These are phyloP conservation scores for Miopithecus talapoin DNA, from an alignment of 2,797 vertebrate genomes.

Conservation along the genomic window DNA sequence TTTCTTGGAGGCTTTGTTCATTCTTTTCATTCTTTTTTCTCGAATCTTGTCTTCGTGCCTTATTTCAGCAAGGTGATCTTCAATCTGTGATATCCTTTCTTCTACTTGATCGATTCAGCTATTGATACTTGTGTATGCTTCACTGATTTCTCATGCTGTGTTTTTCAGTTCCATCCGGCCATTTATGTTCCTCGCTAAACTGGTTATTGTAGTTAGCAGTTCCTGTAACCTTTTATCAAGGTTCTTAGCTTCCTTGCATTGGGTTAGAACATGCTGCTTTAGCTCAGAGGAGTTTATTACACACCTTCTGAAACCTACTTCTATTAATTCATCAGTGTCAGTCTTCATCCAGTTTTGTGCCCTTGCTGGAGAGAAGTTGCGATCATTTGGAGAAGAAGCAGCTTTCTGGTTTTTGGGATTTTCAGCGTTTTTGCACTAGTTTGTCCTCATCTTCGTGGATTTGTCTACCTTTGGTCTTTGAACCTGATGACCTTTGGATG, in stretches of 20 bases:
- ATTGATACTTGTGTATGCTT: not conserved
- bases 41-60: not conserved
- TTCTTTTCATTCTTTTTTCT: not conserved
- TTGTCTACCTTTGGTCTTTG: not conserved
- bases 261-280: not conserved
- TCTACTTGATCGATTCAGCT: not conserved
- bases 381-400: not conserved
- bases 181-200: not conserved
- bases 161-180: not conserved
- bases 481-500: not conserved
- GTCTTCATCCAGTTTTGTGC: not conserved
- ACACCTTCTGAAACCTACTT: not conserved
- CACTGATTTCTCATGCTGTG: not conserved
- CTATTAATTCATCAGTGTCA: not conserved
- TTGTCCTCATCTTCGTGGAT: not conserved
- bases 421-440: not conserved
- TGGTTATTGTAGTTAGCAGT: not conserved
- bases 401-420: not conserved
- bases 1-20: not conserved
- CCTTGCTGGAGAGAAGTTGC: not conserved
- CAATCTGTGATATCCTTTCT: not conserved
- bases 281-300: not conserved
- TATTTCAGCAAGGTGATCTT: not conserved
- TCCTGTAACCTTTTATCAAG: not conserved
- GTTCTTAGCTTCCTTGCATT: not conserved